phyloP scores from a whole-genome alignment of 2,797 vertebrate species.

The Cynodonichthys magdalenae region DNA sequence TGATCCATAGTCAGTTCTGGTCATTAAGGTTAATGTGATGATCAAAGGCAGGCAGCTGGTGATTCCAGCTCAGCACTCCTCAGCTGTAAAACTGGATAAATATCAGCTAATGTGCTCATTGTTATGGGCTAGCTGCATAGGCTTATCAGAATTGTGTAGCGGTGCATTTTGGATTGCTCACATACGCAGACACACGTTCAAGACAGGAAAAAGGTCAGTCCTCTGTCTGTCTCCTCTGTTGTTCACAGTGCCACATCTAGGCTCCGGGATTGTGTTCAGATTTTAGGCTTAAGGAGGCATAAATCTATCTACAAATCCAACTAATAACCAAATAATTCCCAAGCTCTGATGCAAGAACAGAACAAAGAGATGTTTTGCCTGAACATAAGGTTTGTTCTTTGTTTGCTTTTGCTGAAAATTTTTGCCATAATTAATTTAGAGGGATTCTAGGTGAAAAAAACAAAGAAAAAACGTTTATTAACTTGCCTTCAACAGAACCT shows the following conservation, averaged over 20 bases:
- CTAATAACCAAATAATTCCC: constrained; percentile 23
- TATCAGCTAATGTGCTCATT: constrained; percentile 30
- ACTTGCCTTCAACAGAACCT: constrained; percentile 10
- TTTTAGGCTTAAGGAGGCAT: constrained; percentile 6
- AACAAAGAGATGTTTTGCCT: neutral
- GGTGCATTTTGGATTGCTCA: constrained; percentile 23
- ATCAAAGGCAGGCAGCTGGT: constrained; percentile 49
- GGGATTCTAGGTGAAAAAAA: constrained; percentile 3
- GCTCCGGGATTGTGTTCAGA: neutral
- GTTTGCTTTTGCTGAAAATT: constrained; percentile 6
- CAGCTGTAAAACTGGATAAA: constrained; percentile 53
- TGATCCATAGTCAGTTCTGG: constrained; percentile 52
- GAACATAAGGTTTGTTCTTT: neutral
- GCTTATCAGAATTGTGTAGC: constrained; percentile 17
- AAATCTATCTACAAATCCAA: constrained; percentile 28
- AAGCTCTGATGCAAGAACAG: constrained; percentile 14
- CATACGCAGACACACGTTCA: constrained; percentile 16
- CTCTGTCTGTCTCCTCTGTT: constrained; percentile 36
- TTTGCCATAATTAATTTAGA: neutral
- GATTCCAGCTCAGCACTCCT: constrained; percentile 39
- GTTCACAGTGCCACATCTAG: constrained; percentile 16
- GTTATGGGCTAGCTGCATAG: constrained; percentile 24
- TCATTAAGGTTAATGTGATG: constrained; percentile 66
- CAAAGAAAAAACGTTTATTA: constrained; percentile 27
- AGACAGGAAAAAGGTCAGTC: constrained; percentile 57